Conservation (phyloP, 2,888 invertebrate species). For the Hirtodrosophila histrioides region DNA sequence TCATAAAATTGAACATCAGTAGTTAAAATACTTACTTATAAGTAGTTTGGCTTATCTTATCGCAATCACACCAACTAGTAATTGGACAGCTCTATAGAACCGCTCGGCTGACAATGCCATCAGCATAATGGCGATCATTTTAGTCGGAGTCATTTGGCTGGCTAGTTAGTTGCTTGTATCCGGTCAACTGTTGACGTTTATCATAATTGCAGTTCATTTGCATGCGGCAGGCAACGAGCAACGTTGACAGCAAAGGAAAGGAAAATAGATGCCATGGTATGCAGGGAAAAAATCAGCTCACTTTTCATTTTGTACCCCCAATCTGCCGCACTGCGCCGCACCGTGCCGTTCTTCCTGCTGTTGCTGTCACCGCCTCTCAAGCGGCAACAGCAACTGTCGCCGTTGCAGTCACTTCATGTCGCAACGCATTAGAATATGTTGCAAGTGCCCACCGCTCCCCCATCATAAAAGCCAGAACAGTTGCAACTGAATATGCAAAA, state of each 20-base stretch:
- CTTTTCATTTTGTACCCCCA: conserved; percentile 51
- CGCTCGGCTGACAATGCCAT: conserved; percentile 17
- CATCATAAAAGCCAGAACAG: conserved; percentile 17
- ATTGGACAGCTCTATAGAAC: conserved; percentile 13
- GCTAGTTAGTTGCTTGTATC: conserved; percentile 76
- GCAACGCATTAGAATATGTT: conserved; percentile 80
- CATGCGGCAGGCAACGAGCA: conserved; percentile 53
- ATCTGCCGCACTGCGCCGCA: neutral
- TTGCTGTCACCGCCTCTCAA: conserved; percentile 77
- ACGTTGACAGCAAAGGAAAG: conserved; percentile 36
- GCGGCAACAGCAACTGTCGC: conserved; percentile 81
- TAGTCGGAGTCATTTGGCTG: conserved; percentile 51
- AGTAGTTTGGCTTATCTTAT: neutral
- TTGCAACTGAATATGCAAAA: conserved; percentile 75
- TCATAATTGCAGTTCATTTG: conserved; percentile 83
- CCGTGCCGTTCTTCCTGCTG: conserved; percentile 25
- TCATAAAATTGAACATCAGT: too few species aligned
- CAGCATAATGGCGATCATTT: conserved; percentile 62
- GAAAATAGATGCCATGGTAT: conserved; percentile 50
- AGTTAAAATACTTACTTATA: neutral
- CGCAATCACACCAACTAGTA: conserved; percentile 17
- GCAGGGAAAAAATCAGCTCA: conserved; percentile 58
- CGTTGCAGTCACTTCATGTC: conserved; percentile 80
- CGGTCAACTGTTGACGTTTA: conserved; percentile 83
- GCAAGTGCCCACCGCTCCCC: conserved; percentile 39